A percentile compares a stretch with the other conserved stretches of the same genome.
phyloP scores from a whole-genome alignment of 2,113 vertebrate genomes.

The Tetraodon nigroviridis region DNA sequence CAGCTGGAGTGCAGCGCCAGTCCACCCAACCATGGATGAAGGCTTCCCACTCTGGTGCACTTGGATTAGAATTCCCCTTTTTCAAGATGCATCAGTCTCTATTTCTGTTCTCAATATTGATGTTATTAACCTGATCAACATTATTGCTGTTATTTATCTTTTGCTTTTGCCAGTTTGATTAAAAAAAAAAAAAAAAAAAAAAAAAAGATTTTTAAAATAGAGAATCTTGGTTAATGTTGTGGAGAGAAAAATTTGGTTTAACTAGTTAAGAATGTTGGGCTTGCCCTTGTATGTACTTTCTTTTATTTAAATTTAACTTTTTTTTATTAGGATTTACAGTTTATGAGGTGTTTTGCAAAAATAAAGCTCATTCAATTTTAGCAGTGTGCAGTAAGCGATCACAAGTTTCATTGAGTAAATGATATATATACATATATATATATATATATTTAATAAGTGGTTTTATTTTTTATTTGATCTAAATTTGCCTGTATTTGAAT shows the following conservation, averaged over 20 bases:
- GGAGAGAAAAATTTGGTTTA: constrained; percentile 56
- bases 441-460: constrained; percentile 68
- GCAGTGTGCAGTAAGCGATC: constrained; percentile 65
- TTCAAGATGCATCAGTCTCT: constrained; percentile 46
- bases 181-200: constrained; percentile 60
- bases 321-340: constrained; percentile 53
- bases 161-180: constrained; percentile 65
- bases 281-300: constrained; percentile 55
- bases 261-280: constrained; percentile 60
- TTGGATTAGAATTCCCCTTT: constrained; percentile 20
- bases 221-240: constrained; percentile 61
- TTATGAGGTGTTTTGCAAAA: constrained; percentile 59
- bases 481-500: constrained; percentile 63
- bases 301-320: constrained; percentile 5
- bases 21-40: constrained; percentile 20
- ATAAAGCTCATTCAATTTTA: constrained; percentile 65
- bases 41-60: constrained; percentile 35
- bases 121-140: constrained; percentile 66
- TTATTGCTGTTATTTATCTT: constrained; percentile 72
- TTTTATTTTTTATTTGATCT: constrained; percentile 58
- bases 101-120: constrained; percentile 59
- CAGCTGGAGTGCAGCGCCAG: constrained; percentile 10
- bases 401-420: constrained; percentile 54
- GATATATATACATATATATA: constrained; percentile 34
- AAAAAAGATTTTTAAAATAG: constrained; percentile 57